Base-by-base conservation (phyloP, 2,113 vertebrate genomes). In the Spea bombifrons region DNA sequence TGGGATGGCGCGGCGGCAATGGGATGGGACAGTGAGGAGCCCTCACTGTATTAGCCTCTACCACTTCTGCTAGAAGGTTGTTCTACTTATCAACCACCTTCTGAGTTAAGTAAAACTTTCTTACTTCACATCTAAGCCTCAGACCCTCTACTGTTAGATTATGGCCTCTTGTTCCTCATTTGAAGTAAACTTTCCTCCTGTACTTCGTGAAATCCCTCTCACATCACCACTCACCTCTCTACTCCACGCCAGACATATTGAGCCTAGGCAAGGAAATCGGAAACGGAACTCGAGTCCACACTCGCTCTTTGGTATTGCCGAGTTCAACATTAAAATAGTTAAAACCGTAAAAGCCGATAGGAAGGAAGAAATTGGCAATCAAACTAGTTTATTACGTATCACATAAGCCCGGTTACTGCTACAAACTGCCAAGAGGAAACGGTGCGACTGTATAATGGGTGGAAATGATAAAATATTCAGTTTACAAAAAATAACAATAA, bases 151-250 rank as follows among this genome's bases (percentile, higher is more conserved):
- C 30, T 30, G 1, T 30, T 30, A 30, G 2, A 30, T 1, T 30
- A 30, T 7, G 59, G 49, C 30, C 30, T 30, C 30, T 30, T 30
- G 30, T 53, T 70, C 66, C 9, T 55, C 50, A 6, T 8, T 16
- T 12, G 5, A 10, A 48, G 16, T 13, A 69, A 17, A 48, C 44
- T 70, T 71, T n/a, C 49, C 66, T 55, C 66, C 44, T 61, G 75
- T 63, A 61, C 68, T 66, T 77, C 52, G 43, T 68, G 50, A 68
- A 70, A 77, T 61, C 75, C 46, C 48, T 70, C 48, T 45, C 45
- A 68, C 75, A 1, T 30, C 30, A 1, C 30, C 2, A 30, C 30
- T 30, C 30, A 68, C 75, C 2, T 30, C 30, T 30, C 30, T 30
- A 30, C 30, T 30, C 30, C 30, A 30, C 30, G 1, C 30, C 30